Evolutionary conservation across 2,888 invertebrate genomes (phyloP).

Genomic region (Lordiphosa fenestrarum): DNA sequence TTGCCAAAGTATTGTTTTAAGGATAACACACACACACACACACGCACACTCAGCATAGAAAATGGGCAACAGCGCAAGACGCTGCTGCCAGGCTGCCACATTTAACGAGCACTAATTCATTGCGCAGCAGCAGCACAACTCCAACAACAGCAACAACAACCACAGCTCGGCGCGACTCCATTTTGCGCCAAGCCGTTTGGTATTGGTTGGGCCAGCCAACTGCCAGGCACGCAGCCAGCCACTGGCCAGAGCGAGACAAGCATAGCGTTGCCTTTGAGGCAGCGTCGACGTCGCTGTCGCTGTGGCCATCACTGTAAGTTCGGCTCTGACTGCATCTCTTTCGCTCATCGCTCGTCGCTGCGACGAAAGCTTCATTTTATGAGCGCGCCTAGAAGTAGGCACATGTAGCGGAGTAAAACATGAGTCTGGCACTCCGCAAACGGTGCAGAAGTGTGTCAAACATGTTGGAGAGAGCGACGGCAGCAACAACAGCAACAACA

Average conservation of each 20-base stretch:
- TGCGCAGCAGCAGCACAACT: constrained; percentile 49
- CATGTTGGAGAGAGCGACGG: constrained; percentile 23
- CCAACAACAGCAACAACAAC: constrained; percentile 25
- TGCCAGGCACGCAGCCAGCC: not conserved
- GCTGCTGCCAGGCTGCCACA: constrained; percentile 40
- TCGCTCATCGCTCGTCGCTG: not conserved
- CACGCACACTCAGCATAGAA: constrained; percentile 23
- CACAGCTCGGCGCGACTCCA: constrained; percentile 41
- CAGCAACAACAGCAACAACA: constrained; percentile 18
- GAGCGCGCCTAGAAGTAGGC: constrained; percentile 38
- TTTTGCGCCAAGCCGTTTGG: constrained; percentile 52
- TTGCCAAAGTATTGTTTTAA: constrained; percentile 69
- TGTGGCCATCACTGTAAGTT: constrained; percentile 1
- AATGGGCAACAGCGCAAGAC: constrained; percentile 57
- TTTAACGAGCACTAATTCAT: constrained; percentile 77
- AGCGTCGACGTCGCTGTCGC: constrained; percentile 20
- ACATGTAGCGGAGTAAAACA: constrained; percentile 12
- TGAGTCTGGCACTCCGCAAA: not conserved
- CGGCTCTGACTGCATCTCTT: constrained; percentile 16
- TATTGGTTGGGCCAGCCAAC: constrained; percentile 37
- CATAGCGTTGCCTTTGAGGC: constrained; percentile 16
- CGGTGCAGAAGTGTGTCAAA: constrained; percentile 54
- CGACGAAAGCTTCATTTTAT: constrained; percentile 33
- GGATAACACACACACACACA: constrained; percentile 37
- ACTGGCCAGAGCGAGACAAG: constrained; percentile 46